These are phyloP conservation scores for Araneus ventricosus DNA, from an alignment of 1,140 invertebrate species.

Conservation along the genomic window DNA sequence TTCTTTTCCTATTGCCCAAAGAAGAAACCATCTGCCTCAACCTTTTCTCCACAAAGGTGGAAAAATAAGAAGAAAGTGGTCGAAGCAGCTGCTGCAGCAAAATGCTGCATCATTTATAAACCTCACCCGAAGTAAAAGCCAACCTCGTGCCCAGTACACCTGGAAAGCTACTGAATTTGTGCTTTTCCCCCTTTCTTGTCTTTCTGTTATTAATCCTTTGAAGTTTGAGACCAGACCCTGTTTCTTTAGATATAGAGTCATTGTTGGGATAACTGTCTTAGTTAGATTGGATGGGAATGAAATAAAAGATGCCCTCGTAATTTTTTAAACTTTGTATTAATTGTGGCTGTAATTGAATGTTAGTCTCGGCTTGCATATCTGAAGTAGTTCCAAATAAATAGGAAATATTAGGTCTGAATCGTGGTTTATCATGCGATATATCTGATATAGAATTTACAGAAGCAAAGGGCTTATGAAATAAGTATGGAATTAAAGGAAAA, in stretches of 20 bases:
- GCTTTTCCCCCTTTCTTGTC: background rate
- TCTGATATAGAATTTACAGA: too few species aligned
- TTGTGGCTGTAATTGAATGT: too few species aligned
- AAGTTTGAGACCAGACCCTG: background rate
- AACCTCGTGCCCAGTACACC: conserved; percentile 15
- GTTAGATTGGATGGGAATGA: background rate
- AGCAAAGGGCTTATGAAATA: too few species aligned
- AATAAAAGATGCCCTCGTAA: too few species aligned
- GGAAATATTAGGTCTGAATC: too few species aligned
- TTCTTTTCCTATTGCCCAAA: background rate
- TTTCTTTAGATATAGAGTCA: background rate
- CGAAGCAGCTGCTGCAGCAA: conserved; percentile 7
- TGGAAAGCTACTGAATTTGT: conserved; percentile 27
- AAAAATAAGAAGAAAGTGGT: background rate
- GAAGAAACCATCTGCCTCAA: conserved; percentile 23
- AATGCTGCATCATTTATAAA: conserved; percentile 51
- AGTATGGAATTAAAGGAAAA: too few species aligned
- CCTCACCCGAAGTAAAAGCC: background rate
- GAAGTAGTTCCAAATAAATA: too few species aligned
- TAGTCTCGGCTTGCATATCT: too few species aligned
- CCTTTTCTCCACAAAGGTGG: background rate
- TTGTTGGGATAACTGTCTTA: background rate
- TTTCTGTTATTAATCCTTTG: conserved; percentile 35
- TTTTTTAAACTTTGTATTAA: too few species aligned
- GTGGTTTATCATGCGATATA: too few species aligned